Percentiles rank a stretch among this genome's conserved stretches.
Evolutionary conservation across 2,113 vertebrate genomes (phyloP).

Genomic region (Seriola aureovittata): DNA sequence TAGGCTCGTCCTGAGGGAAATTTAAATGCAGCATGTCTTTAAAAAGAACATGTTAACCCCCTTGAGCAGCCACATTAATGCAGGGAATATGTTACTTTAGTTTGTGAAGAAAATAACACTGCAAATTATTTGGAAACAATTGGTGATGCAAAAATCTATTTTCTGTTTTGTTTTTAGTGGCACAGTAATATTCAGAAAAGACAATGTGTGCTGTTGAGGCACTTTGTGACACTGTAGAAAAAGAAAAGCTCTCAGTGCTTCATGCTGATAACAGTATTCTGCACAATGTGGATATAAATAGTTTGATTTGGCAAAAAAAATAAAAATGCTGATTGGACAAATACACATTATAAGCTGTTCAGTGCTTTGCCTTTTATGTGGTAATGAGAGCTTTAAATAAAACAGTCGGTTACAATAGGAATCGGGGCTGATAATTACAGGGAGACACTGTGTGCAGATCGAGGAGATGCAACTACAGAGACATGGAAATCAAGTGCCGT

Average conservation of each 20-base stretch:
- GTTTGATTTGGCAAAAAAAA: conserved; percentile 36
- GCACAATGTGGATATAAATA: conserved; percentile 58
- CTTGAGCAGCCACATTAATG: conserved; percentile 12
- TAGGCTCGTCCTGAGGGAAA: conserved; percentile 38
- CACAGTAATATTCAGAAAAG: conserved; percentile 22
- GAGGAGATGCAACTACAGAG: conserved; percentile 27
- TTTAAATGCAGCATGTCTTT: conserved; percentile 32
- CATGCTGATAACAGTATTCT: conserved; percentile 34
- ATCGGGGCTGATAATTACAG: conserved; percentile 11
- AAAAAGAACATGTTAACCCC: conserved; percentile 45
- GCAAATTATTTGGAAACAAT: conserved; percentile 18
- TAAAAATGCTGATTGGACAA: conserved; percentile 50
- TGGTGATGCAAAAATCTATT: neutral
- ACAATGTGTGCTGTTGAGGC: conserved; percentile 14
- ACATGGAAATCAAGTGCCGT: conserved; percentile 26
- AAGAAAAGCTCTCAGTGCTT: conserved; percentile 4
- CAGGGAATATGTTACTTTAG: conserved; percentile 6
- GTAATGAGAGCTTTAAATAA: conserved; percentile 64
- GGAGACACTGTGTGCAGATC: conserved; percentile 1
- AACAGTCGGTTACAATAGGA: conserved; percentile 28
- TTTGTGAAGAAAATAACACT: conserved; percentile 15
- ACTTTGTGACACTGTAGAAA: conserved; percentile 4
- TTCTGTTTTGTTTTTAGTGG: conserved; percentile 26
- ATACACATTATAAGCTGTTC: conserved; percentile 18
- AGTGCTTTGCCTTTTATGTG: conserved; percentile 38